These are phyloP conservation scores for Hirtodrosophila confusa DNA, from an alignment of 2,888 invertebrate genomes.

Conservation along the genomic window DNA sequence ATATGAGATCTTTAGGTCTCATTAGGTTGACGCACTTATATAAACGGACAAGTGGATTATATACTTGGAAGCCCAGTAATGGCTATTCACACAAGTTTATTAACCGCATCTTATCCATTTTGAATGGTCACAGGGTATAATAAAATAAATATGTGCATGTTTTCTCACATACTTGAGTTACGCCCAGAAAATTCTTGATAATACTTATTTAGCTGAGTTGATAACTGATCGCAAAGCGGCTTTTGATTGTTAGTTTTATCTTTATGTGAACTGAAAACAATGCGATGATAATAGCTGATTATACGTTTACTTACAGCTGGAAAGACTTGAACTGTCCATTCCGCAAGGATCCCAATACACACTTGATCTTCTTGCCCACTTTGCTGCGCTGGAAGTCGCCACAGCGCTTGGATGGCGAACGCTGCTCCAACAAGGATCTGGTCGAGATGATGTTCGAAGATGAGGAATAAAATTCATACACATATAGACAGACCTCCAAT, in stretches of 20 bases:
- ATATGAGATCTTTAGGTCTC: too few species aligned
- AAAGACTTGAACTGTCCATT: conserved; percentile 92
- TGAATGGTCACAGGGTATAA: too few species aligned
- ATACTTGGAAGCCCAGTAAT: too few species aligned
- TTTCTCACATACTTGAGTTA: not conserved
- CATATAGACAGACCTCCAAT: not conserved
- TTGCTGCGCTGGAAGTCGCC: conserved; percentile 91
- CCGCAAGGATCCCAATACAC: conserved; percentile 89
- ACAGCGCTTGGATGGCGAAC: conserved; percentile 91
- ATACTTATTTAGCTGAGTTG: conserved; percentile 11
- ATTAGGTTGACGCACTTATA: too few species aligned
- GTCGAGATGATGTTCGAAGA: conserved; percentile 92
- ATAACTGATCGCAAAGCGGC: conserved; percentile 21
- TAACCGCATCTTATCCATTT: too few species aligned
- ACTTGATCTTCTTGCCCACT: conserved; percentile 92
- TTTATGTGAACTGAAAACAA: conserved; percentile 14
- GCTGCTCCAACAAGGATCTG: conserved; percentile 90
- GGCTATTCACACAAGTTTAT: too few species aligned
- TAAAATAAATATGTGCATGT: not conserved
- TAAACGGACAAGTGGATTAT: too few species aligned
- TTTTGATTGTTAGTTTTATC: conserved; percentile 32
- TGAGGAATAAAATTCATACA: conserved; percentile 85
- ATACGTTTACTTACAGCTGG: conserved; percentile 88
- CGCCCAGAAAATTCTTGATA: conserved; percentile 48
- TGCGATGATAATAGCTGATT: conserved; percentile 8